Evolutionary conservation across 2,797 vertebrate species (phyloP), one percentile per base, ranked within the genome.

Genomic region (Glyptemys insculpta): DNA sequence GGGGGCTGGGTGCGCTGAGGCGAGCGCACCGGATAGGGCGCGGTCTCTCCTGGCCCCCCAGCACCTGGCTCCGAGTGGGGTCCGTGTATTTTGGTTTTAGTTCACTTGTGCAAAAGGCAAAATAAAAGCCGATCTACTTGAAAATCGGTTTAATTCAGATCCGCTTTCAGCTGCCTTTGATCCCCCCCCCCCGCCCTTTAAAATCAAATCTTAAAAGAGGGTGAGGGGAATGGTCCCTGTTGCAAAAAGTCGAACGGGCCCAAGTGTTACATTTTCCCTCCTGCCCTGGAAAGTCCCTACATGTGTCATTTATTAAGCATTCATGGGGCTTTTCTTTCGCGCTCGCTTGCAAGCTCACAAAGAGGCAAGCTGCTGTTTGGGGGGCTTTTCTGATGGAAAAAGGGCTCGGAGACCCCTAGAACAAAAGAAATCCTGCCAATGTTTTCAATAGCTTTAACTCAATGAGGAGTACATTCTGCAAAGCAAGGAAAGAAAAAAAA

Each of bases 351-450:
- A 92, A 84, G 97, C 92, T 92, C 98, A 98, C 98, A 98, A 98
- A 98, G 98, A 93, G 97, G 97, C 97, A 98, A 98, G 98, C 98
- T 98, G 98, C 95, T 97, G 95, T 98, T 98, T 97, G 95, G 96
- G 97, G 96, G 97, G 95, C 97, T 98, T 98, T 98, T 98, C 98
- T 98, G 97, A 98, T 97, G 97, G 98, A 91, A 98, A 97, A 98
- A 98, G 98, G 92, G 95, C 96, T 97, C 91, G 95, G 98, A 98
- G 98, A 98, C 98, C 98, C 98, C 98, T 57, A 90, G 97, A 98
- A 99, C 98, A 99, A 99, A 98, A 96, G 98, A 98, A 98, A 98
- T 98, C 97, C 98, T 94, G 98, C 98, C 98, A 98, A 98, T 98
- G 98, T 98, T 98, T 98, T 98, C 98, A 98, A 98, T 98, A 98